These are phyloP conservation scores for Cryptotis parvus DNA, from an alignment of 2,113 vertebrate species.

Conservation along the genomic window DNA sequence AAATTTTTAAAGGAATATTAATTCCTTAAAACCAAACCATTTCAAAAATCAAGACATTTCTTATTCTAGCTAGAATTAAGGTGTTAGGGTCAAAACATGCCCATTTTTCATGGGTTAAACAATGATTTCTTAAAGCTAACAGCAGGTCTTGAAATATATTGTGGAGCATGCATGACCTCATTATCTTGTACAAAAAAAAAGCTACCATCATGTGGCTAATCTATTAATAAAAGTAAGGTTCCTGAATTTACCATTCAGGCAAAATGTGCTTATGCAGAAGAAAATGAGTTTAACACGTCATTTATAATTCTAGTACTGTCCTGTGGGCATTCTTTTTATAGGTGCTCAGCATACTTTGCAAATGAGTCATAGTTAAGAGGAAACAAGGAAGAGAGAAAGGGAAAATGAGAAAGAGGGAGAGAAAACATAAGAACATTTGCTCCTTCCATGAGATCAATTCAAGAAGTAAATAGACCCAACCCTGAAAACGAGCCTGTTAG, in stretches of 20 bases:
- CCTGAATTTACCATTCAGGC: conserved; percentile 37
- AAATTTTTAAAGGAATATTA: background rate
- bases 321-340: conserved; percentile 67
- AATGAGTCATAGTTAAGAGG: background rate
- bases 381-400: too few relatives aligned
- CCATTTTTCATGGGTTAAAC: background rate
- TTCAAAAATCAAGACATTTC: background rate
- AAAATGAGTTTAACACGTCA: conserved; percentile 72
- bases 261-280: conserved; percentile 57
- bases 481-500: background rate
- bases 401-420: too few relatives aligned
- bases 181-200: conserved; percentile 66
- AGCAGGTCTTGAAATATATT: conserved; percentile 1
- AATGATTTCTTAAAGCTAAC: conserved; percentile 61
- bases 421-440: background rate
- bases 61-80: background rate
- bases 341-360: conserved; percentile 68
- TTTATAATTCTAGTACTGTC: conserved; percentile 59
- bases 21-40: background rate
- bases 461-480: background rate
- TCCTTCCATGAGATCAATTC: conserved; percentile 77
- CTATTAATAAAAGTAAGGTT: conserved; percentile 65
- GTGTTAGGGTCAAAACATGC: background rate
- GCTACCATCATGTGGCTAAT: conserved; percentile 50
- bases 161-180: conserved; percentile 48